Base-by-base conservation (phyloP, 2,797 vertebrate genomes). In the Tarsius wallacei region DNA sequence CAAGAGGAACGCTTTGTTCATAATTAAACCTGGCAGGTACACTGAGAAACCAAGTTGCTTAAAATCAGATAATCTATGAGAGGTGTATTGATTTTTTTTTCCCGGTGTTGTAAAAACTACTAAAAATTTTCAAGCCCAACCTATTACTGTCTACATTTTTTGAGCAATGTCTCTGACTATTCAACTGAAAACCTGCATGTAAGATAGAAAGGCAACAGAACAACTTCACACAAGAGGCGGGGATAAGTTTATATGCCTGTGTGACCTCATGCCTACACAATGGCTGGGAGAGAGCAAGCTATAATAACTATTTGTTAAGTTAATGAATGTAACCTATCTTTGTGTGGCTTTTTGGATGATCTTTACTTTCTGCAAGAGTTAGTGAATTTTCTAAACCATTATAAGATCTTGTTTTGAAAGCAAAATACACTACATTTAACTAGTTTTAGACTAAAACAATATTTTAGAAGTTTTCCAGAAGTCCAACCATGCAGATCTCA, bases 31-130 rank as follows among this genome's bases (percentile, higher is more conserved):
- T 83, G 73, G 63, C 91, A 97, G 68, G 31, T 66, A 9, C 28
- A 94, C 61, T 59, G 87, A 66, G 51, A 96, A 93, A 84, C 6
- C 11, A 61, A 84, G 42, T 68, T 95, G n/a, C 42, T 96, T 42
- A 91, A 89, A 96, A 96, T 95, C 61, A 94, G 81, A 89, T 88
- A 95, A 71, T 78, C 78, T 57, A 91, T 86, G 36, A 96, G 19
- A 51, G 2, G 10, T 68, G 0, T 82, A 83, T 76, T 88, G 63
- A 96, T 55, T 88, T 87, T 78, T 49, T 83, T 51, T 68, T 24
- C 66, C 42, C 24, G 76, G 17, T 88, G n/a, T 47, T 94, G 11
- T 74, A 64, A 82, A 88, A 33, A 53, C 24, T 26, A 22, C 2
- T 66, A 47, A 78, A 88, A 94, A n/a, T 70, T 70, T 89, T 42